phyloP scores from a whole-genome alignment of 2,797 vertebrate genomes.

The Pipistrellus kuhlii region DNA sequence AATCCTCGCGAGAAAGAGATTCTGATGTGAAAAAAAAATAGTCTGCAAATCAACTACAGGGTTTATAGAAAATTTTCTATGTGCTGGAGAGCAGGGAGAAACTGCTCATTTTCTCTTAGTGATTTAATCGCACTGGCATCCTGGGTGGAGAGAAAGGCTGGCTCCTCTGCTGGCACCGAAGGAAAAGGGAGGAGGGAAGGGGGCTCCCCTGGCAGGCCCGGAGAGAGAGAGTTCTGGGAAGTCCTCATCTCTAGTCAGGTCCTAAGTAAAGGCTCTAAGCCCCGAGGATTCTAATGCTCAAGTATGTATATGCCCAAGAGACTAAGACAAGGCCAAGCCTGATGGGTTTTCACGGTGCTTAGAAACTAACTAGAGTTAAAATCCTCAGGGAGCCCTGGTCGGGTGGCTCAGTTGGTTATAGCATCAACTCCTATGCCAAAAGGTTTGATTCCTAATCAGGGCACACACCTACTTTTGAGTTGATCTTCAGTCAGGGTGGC shows the following conservation, averaged over 20 bases:
- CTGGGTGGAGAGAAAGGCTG: accelerated
- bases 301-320: background rate
- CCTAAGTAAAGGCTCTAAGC: background rate
- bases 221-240: background rate
- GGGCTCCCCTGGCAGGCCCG: no score
- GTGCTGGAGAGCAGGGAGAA: background rate
- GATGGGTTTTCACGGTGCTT: background rate
- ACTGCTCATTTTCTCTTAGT: background rate
- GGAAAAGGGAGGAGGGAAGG: no score
- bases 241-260: background rate
- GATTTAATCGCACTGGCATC: background rate
- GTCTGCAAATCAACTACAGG: background rate
- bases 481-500: background rate
- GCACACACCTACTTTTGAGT: background rate
- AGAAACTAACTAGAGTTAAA: background rate
- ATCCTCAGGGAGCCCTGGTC: background rate
- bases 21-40: background rate
- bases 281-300: background rate
- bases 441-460: background rate
- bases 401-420: background rate
- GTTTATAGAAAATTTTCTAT: background rate
- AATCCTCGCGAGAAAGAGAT: background rate
- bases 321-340: background rate
- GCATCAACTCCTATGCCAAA: background rate
- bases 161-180: background rate